phyloP scores from a whole-genome alignment of 1,140 invertebrate genomes.

The Liolophura sinensis region DNA sequence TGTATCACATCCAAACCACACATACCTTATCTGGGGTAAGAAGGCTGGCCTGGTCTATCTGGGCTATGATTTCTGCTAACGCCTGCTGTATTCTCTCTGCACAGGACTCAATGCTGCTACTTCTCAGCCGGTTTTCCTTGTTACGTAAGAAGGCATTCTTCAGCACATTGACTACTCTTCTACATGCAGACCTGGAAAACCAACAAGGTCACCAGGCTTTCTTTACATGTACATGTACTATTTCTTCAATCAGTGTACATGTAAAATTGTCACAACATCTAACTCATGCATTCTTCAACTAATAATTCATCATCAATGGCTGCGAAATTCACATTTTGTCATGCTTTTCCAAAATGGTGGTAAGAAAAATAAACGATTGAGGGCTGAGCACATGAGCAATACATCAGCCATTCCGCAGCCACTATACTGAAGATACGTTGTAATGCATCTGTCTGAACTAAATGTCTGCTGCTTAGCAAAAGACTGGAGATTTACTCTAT shows the following conservation, averaged over 20 bases:
- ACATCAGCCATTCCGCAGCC: too few relatives aligned
- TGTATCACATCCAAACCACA: too few relatives aligned
- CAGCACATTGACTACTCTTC: constrained; percentile 31
- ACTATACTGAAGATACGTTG: too few relatives aligned
- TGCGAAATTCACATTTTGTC: too few relatives aligned
- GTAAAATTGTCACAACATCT: not conserved
- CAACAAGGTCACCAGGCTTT: not conserved
- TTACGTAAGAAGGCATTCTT: constrained; percentile 33
- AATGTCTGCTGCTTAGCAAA: too few relatives aligned
- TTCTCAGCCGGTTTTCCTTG: constrained; percentile 25
- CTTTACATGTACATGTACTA: not conserved
- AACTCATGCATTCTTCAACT: too few relatives aligned
- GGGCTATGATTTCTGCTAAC: constrained; percentile 16
- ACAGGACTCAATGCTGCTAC: constrained; percentile 30
- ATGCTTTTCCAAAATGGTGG: too few relatives aligned
- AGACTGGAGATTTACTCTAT: too few relatives aligned
- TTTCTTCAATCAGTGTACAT: not conserved
- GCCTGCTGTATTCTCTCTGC: constrained; percentile 20
- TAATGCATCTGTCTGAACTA: too few relatives aligned
- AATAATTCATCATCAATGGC: too few relatives aligned
- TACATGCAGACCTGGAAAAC: constrained; percentile 29
- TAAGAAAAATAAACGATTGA: too few relatives aligned
- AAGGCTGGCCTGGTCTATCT: constrained; percentile 12
- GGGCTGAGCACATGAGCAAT: too few relatives aligned
- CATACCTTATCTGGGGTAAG: constrained; percentile 22